Conservation (phyloP, 2,797 vertebrate genomes). For the Helicolenus hilgendorfi region DNA sequence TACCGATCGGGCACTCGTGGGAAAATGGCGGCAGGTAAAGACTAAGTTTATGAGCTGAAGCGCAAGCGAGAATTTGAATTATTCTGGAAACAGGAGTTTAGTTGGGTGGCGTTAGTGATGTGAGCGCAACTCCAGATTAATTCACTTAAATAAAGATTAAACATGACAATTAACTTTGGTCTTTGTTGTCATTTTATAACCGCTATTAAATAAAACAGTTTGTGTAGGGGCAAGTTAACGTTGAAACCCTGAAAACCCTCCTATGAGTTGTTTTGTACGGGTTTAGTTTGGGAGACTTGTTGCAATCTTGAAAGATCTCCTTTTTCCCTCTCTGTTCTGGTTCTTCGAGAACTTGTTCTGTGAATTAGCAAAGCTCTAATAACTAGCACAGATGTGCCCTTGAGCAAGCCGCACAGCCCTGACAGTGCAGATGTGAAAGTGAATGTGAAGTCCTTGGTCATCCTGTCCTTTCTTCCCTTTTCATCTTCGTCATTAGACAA, state of each 20-base stretch:
- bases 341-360: neutral
- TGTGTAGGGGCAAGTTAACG: no score
- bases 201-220: no score
- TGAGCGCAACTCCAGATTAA: no score
- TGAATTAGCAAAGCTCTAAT: neutral
- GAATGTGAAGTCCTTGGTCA: conserved; percentile 5
- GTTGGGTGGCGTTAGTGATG: no score
- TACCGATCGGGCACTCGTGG: no score
- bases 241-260: neutral
- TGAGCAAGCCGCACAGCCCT: neutral
- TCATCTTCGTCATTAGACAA: conserved; percentile 20
- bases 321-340: neutral
- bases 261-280: neutral
- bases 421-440: neutral
- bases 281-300: neutral
- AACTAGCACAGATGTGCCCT: neutral
- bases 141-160: no score
- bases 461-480: neutral
- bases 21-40: no score
- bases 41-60: no score
- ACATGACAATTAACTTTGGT: no score
- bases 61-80: no score
- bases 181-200: no score
- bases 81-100: no score
- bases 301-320: neutral